Base-by-base conservation (phyloP, 2,797 vertebrate species). In the Hylomyscus alleni region DNA sequence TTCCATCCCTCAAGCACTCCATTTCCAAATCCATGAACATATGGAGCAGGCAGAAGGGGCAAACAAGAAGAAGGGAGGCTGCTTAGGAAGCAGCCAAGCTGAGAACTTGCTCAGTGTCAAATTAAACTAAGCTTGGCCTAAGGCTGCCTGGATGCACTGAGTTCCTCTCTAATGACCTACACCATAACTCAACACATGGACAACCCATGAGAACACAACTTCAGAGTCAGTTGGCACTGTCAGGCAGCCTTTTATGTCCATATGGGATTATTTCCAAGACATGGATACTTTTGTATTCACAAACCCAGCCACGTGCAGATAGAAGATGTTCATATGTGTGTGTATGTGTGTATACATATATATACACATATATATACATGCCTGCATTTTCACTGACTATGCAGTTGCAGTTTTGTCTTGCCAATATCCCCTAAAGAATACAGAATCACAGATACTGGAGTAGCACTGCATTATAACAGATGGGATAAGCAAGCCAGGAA, bases 11-110 rank as follows among this genome's bases (percentile, higher is more conserved):
- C 75, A 26, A 7, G 26, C 37, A 77, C 65, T 81, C 26, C 26
- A 29, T 24, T 19, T 37, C 67, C 17, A 56, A 37, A 72, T 13
- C 52, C n/a, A 7, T 19, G 4, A 73, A 37, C 22, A 2, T 24
- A 19, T 11, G 69, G 62, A 67, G 5, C 13, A 65, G 34, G 31
- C 13, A 29, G 24, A 34, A 73, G 69, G n/a, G 88, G 29, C 1
- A 0, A 56, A 15, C 1, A 40, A 5, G 24, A 40, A 5, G 24
- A 44, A 17, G 0, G 1, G 12, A 62, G 50, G 40, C 22, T 78
- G 15, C 47, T 62, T 17, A 69, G 40, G 72, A 44, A 37, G n/a
- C 2, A 8, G n/a, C 47, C 1, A 44, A 17, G 15, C 44, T 14
- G 26, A 92, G 52, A 17, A 52, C 69, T 80, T 22, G 11, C 44